Evolutionary conservation across 1,140 invertebrate genomes (phyloP).

Genomic region (Protaetia brevitarsis): DNA sequence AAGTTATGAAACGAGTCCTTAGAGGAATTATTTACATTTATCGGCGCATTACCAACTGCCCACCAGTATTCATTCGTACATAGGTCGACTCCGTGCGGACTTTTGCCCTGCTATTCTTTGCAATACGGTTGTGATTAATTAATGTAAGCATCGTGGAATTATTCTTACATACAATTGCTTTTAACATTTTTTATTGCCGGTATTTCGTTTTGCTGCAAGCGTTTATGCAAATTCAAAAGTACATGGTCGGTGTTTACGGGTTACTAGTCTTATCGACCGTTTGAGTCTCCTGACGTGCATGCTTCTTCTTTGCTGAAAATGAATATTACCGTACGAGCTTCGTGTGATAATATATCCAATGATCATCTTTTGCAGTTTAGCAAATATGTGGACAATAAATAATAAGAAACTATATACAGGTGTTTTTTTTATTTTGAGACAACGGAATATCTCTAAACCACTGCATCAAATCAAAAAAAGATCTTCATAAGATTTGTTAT

Average conservation of each 20-base stretch:
- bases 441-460: too few species aligned
- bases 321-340: background rate
- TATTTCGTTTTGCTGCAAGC: background rate
- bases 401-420: too few species aligned
- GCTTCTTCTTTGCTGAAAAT: background rate
- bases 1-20: conserved; percentile 13
- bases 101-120: background rate
- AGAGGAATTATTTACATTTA: conserved; percentile 6
- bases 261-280: conserved; percentile 1
- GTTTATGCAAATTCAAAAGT: background rate
- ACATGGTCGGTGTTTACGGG: background rate
- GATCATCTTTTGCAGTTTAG: background rate
- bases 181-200: background rate
- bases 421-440: too few species aligned
- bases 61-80: background rate
- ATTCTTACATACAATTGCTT: conserved; percentile 14
- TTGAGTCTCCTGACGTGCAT: background rate
- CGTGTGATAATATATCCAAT: background rate
- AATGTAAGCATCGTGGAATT: background rate
- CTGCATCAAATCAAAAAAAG: too few species aligned
- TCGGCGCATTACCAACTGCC: conserved; percentile 3
- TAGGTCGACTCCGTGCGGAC: background rate
- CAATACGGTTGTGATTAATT: conserved; percentile 9
- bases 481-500: too few species aligned
- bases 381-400: too few species aligned